Evolutionary conservation across 2,113 vertebrate species (phyloP), one percentile per base, ranked within the genome.

Genomic region (Chaetops frenatus): DNA sequence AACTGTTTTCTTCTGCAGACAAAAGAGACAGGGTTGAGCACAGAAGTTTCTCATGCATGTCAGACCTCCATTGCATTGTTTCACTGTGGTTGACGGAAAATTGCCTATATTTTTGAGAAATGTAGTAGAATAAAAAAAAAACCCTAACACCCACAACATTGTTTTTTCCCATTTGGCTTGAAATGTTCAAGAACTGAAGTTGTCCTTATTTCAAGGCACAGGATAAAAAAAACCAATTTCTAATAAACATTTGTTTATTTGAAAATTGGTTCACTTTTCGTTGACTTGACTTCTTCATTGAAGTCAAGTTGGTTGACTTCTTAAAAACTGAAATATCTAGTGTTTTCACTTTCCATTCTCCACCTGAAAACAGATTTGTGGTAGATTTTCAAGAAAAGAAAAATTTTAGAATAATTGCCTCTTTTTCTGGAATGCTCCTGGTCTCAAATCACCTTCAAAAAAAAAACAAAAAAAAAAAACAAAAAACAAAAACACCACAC

Each of bases 111-210:
- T 88, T 90, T 82, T 86, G 4, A 38, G 15, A 90, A 86, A 79
- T 23, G 17, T 62, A 28, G 27, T 25, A 81, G 24, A 94, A 61
- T 19, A 23, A 20, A 69, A 67, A 69, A 67, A 19, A 11, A 2
- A 0, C 1, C 2, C 4, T 11, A 28, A 36, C 6, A 23, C 25
- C 8, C 12, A 31, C 11, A 71, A 28, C 31, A 45, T 36, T 27
- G 54, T 10, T 19, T 64, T 82, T 69, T 54, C 33, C 33, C 40
- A 54, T 27, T 77, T 88, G n/a, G 17, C 6, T 15, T 60, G 16
- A 93, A 81, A 81, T n/a, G 9, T 44, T 58, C 29, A 48, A 85
- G 73, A 69, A 81, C 16, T 17, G 27, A 28, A 66, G 47, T 2
- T 61, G 67, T 50, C 9, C 42, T 53, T 87, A 48, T 88, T 90